Percentiles rank a stretch among this genome's conserved stretches.
Evolutionary conservation across 2,888 invertebrate genomes (phyloP).

Genomic region (Andrena hattorfiana): DNA sequence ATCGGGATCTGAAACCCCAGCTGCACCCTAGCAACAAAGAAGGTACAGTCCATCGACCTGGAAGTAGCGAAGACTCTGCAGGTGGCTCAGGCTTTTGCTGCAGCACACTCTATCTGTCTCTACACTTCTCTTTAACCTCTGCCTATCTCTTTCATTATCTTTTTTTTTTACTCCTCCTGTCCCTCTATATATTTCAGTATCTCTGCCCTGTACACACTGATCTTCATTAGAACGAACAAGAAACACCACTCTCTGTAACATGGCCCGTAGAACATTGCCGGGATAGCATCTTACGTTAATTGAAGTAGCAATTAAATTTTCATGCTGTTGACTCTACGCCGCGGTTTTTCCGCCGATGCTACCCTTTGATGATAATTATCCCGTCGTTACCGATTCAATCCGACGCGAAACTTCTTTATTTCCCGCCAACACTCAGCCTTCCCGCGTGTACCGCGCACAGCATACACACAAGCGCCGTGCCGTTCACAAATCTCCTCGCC

Average conservation of each 20-base stretch:
- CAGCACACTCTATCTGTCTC: conserved; percentile 46
- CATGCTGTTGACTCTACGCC: conserved; percentile 29
- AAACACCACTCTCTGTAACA: not conserved
- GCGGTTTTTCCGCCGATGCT: conserved; percentile 17
- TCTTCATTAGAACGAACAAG: conserved; percentile 1
- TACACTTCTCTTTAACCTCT: conserved; percentile 14
- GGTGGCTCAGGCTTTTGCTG: conserved; percentile 76
- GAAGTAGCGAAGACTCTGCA: conserved; percentile 74
- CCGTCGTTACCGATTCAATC: conserved; percentile 28
- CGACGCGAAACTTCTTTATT: conserved; percentile 10
- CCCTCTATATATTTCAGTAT: conserved; percentile 5
- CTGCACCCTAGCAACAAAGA: conserved; percentile 88
- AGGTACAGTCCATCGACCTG: conserved; percentile 86
- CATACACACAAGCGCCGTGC: not conserved
- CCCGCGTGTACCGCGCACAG: not conserved
- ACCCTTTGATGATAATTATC: conserved; percentile 27
- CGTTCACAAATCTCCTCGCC: not conserved
- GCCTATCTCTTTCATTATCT: conserved; percentile 33
- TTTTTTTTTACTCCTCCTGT: not conserved
- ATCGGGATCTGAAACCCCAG: conserved; percentile 89
- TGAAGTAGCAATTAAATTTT: conserved; percentile 49
- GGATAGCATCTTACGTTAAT: conserved; percentile 40
- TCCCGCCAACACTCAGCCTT: conserved; percentile 3
- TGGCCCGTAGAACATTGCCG: not conserved
- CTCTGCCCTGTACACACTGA: not conserved